Evolutionary conservation across 2,888 invertebrate species (phyloP).

Genomic region (Nomada fucata): DNA sequence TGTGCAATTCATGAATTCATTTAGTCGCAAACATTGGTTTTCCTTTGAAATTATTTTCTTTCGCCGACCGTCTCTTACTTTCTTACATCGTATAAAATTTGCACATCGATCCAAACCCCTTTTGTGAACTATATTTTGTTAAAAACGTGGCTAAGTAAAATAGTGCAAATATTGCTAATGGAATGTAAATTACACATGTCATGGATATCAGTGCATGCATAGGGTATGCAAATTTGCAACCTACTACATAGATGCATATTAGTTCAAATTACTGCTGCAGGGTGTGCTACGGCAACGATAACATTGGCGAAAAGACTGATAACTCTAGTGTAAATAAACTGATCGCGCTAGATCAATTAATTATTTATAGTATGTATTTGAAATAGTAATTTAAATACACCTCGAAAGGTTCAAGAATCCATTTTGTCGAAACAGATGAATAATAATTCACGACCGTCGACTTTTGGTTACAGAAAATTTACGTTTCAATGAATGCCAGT

Average conservation of each 20-base stretch:
- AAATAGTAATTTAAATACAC: not conserved
- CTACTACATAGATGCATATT: not conserved
- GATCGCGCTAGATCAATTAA: not conserved
- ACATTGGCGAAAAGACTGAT: not conserved
- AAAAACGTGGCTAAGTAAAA: not conserved
- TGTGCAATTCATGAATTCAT: not conserved
- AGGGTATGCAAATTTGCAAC: constrained; percentile 4
- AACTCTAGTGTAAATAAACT: not conserved
- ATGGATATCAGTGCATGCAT: not conserved
- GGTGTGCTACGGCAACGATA: not conserved
- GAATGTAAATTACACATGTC: constrained; percentile 7
- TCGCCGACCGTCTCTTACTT: too few relatives aligned
- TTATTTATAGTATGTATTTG: not conserved
- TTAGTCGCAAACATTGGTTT: too few relatives aligned
- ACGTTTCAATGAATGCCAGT: not conserved
- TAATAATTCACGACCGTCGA: not conserved
- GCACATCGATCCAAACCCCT: not conserved
- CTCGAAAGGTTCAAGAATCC: not conserved
- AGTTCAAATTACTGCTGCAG: constrained; percentile 5
- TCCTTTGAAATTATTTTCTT: too few relatives aligned
- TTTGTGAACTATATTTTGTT: not conserved
- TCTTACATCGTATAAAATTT: not conserved
- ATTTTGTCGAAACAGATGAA: not conserved
- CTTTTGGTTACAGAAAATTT: too few relatives aligned
- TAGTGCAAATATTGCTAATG: not conserved